phyloP scores from a whole-genome alignment of 2,113 vertebrate species.

The Scatophagus argus region DNA sequence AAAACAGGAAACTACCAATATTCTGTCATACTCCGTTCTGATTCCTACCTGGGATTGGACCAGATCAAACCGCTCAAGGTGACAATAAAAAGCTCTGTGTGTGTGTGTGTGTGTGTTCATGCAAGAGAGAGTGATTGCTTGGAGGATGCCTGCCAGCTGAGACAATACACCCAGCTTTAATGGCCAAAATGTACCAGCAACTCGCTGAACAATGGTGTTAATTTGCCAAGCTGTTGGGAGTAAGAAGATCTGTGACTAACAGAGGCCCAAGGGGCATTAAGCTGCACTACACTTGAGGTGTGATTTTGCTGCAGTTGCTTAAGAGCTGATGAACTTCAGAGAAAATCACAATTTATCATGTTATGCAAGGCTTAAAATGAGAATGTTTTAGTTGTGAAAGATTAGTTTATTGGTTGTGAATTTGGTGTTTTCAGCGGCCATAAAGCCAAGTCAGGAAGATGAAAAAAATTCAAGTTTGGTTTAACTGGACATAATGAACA shows the following conservation, averaged over 20 bases:
- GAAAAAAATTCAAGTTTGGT: background rate
- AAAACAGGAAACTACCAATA: slow-evolving; percentile 99
- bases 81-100: slow-evolving; percentile 25
- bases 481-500: background rate
- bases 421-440: background rate
- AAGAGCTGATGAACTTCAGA: background rate
- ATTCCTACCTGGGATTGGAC: slow-evolving; percentile 97
- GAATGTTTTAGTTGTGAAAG: background rate
- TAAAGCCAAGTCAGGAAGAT: no score
- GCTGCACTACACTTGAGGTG: background rate
- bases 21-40: slow-evolving; percentile 95
- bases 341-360: background rate
- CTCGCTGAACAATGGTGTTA: slow-evolving; percentile 19
- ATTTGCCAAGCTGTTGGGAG: slow-evolving; percentile 26
- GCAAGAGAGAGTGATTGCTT: background rate
- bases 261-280: background rate
- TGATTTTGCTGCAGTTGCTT: background rate
- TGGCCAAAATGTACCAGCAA: slow-evolving; percentile 18
- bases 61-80: slow-evolving; percentile 98
- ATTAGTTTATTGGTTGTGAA: background rate
- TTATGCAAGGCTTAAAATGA: background rate
- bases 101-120: background rate
- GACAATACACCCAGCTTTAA: background rate
- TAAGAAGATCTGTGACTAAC: background rate
- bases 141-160: background rate